A percentile compares a stretch with the other conserved stretches of the same genome.
These are phyloP conservation scores for Alfaro cultratus DNA, from an alignment of 2,797 vertebrate species.

Conservation along the genomic window DNA sequence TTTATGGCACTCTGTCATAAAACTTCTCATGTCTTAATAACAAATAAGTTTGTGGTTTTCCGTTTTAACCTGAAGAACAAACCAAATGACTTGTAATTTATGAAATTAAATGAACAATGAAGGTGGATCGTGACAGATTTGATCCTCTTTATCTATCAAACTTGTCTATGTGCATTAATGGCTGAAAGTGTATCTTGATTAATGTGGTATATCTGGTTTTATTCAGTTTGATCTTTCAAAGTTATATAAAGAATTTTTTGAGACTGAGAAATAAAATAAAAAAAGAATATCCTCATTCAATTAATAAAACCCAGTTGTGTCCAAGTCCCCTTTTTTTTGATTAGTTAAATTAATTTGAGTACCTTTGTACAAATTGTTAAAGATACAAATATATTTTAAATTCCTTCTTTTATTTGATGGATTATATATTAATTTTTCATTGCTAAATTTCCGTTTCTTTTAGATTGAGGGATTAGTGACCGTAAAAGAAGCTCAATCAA, in stretches of 20 bases:
- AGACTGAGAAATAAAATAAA: background rate
- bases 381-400: background rate
- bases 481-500: background rate
- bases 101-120: background rate
- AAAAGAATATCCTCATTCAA: background rate
- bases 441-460: background rate
- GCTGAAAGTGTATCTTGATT: background rate
- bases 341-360: background rate
- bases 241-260: too few species aligned
- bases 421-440: background rate
- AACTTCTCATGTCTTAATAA: background rate
- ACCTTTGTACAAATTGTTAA: background rate
- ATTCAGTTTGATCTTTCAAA: too few species aligned
- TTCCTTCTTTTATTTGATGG: background rate
- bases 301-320: background rate
- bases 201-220: too few species aligned
- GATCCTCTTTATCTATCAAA: background rate
- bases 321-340: background rate
- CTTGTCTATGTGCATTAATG: background rate
- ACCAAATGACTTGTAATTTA: background rate
- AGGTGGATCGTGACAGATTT: background rate
- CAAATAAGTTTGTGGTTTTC: background rate
- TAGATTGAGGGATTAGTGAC: background rate
- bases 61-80: background rate
- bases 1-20: background rate